A percentile compares a stretch with the other conserved stretches of the same genome.
These are phyloP conservation scores for Aphrophora alni DNA, from an alignment of 2,888 invertebrate genomes.

Conservation along the genomic window DNA sequence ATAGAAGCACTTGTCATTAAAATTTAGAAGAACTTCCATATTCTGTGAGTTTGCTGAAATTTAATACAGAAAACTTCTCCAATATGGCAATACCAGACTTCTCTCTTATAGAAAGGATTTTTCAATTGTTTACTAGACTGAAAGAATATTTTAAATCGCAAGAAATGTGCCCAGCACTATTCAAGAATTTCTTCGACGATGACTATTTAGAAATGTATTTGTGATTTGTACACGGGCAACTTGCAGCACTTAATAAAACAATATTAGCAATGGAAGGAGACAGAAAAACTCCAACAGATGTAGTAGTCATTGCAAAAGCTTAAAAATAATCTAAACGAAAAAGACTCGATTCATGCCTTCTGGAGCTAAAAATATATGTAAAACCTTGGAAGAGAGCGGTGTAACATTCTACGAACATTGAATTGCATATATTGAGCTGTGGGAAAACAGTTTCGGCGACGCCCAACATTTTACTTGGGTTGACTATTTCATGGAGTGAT, in stretches of 20 bases:
- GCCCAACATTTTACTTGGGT: too few relatives aligned
- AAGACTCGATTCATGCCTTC: too few relatives aligned
- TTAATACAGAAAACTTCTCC: constrained; percentile 42
- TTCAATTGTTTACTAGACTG: constrained; percentile 50
- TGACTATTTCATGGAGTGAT: too few relatives aligned
- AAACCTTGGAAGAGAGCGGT: too few relatives aligned
- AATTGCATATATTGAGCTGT: too few relatives aligned
- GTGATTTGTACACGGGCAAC: constrained; percentile 49
- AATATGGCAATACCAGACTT: constrained; percentile 51
- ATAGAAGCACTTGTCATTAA: constrained; percentile 53
- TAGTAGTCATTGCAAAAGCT: too few relatives aligned
- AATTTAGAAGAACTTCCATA: constrained; percentile 54
- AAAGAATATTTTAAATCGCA: constrained; percentile 51
- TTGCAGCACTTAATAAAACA: neutral
- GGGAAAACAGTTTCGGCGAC: too few relatives aligned
- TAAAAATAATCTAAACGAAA: too few relatives aligned
- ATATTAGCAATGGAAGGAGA: constrained; percentile 22
- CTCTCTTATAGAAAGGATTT: constrained; percentile 52
- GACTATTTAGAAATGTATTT: constrained; percentile 48
- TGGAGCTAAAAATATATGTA: too few relatives aligned
- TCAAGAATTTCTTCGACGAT: constrained; percentile 51
- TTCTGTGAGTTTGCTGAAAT: constrained; percentile 53
- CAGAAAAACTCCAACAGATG: neutral
- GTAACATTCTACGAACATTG: too few relatives aligned
- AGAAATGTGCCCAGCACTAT: constrained; percentile 51